Conservation (phyloP, 2,113 vertebrate genomes). For the Alaudala cheleensis region DNA sequence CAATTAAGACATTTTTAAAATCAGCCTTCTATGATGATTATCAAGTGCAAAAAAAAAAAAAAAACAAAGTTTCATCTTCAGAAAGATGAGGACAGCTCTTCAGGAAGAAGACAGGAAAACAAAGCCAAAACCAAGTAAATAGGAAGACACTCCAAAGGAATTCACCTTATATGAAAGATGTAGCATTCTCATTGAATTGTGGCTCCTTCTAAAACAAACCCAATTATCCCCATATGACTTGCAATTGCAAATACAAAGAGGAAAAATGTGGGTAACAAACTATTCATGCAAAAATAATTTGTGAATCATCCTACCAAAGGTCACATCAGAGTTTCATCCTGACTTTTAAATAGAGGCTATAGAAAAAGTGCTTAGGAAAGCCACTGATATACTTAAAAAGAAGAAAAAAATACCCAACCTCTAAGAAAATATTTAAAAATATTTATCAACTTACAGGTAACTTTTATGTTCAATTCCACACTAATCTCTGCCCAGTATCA, state of each 20-base stretch:
- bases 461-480: background rate
- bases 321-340: background rate
- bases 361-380: background rate
- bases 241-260: background rate
- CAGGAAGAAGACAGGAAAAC: background rate
- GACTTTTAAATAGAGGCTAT: background rate
- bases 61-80: background rate
- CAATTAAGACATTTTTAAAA: background rate
- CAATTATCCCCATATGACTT: background rate
- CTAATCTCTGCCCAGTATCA: background rate
- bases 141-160: background rate
- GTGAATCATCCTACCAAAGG: conserved; percentile 40
- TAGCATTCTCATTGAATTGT: background rate
- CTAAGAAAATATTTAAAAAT: background rate
- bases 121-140: background rate
- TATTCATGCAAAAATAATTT: conserved; percentile 9
- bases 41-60: background rate
- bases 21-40: background rate
- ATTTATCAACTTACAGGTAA: background rate
- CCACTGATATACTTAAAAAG: background rate
- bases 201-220: conserved; percentile 5
- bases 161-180: background rate
- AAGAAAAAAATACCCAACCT: rapidly evolving
- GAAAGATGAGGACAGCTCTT: background rate
- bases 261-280: background rate